Percentiles rank a stretch among this genome's conserved stretches.
Conservation (phyloP, 2,113 vertebrate species). For the Lagopus muta region DNA sequence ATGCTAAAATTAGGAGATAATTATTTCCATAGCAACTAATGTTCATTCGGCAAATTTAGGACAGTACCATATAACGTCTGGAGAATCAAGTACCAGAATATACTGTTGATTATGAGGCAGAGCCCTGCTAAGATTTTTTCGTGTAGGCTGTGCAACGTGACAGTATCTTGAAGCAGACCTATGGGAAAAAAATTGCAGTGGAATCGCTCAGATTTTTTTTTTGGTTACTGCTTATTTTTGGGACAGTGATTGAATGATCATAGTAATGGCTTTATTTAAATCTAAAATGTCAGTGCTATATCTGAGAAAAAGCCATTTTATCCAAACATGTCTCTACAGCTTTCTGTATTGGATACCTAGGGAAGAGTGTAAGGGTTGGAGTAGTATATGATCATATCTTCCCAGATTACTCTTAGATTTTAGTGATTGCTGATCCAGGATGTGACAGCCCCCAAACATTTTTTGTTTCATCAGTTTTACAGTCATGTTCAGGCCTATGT, state of each 20-base stretch:
- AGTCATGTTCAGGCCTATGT: not conserved
- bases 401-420: not conserved
- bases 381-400: not conserved
- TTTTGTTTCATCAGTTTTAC: not conserved
- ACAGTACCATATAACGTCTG: not conserved
- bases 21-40: constrained; percentile 59
- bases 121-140: not conserved
- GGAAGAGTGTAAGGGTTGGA: rapidly evolving
- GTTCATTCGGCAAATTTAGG: not conserved
- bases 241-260: not conserved
- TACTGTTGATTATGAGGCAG: not conserved
- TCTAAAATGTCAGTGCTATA: not conserved
- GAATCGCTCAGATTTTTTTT: not conserved
- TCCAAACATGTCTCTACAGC: not conserved
- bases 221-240: not conserved
- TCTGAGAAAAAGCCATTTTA: not conserved
- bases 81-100: not conserved
- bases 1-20: constrained; percentile 18
- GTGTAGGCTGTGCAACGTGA: not conserved
- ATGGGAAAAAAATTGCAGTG: not conserved
- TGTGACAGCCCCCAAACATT: not conserved
- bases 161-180: not conserved
- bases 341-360: not conserved
- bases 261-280: not conserved
- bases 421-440: not conserved